These are phyloP conservation scores for Cheilosia pagana DNA, from an alignment of 2,888 invertebrate genomes.

Conservation along the genomic window DNA sequence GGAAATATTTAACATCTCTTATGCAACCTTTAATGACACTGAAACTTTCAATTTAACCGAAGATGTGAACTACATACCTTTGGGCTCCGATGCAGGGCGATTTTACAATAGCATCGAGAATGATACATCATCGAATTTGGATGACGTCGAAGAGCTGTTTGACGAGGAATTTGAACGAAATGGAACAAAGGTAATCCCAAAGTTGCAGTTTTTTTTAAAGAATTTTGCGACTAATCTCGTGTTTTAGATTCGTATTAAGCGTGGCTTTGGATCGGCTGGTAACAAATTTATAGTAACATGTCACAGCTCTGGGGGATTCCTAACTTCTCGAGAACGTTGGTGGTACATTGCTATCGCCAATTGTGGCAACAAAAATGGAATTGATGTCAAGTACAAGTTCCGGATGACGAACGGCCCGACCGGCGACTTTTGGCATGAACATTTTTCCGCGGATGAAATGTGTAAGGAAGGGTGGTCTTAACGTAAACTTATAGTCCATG, in stretches of 20 bases:
- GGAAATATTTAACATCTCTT: slow-evolving; percentile 53
- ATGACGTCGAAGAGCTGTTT: slow-evolving; percentile 85
- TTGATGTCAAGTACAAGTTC: slow-evolving; percentile 91
- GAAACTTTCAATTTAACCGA: slow-evolving; percentile 73
- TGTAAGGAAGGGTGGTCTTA: slow-evolving; percentile 86
- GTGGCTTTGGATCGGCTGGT: slow-evolving; percentile 75
- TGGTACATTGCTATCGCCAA: slow-evolving; percentile 96
- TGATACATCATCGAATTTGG: slow-evolving; percentile 81
- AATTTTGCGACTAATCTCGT: background rate
- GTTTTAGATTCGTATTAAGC: slow-evolving; percentile 68
- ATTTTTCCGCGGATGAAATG: slow-evolving; percentile 97
- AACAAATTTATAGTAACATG: slow-evolving; percentile 85
- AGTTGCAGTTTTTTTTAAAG: background rate
- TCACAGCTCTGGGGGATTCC: slow-evolving; percentile 88
- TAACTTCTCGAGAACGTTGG: slow-evolving; percentile 94
- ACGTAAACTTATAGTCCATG: background rate
- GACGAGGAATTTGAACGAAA: slow-evolving; percentile 53
- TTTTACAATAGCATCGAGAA: slow-evolving; percentile 77
- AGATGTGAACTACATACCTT: slow-evolving; percentile 43
- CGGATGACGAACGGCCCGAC: slow-evolving; percentile 94
- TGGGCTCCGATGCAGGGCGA: slow-evolving; percentile 71
- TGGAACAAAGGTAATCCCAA: slow-evolving; percentile 46
- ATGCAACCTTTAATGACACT: slow-evolving; percentile 66
- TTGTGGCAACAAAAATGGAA: slow-evolving; percentile 90
- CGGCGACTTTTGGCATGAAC: slow-evolving; percentile 92